phyloP scores from a whole-genome alignment of 2,113 vertebrate species.

The Oreochromis spilurus region DNA sequence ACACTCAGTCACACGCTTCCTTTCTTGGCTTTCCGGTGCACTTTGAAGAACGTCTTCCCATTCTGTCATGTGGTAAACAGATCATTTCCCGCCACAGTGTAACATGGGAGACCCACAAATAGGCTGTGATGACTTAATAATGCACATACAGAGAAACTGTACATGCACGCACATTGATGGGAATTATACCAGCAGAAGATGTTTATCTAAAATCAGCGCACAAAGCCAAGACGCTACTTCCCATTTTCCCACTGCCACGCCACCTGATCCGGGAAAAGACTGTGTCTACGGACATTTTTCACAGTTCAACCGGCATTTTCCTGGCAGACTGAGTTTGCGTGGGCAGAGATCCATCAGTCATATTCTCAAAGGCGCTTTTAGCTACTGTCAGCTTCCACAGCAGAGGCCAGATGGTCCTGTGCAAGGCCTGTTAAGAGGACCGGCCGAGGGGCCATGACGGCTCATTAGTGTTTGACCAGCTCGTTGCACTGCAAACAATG shows the following conservation, averaged over 20 bases:
- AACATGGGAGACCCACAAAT: background rate
- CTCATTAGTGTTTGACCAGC: slow-evolving; percentile 41
- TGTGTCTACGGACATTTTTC: slow-evolving; percentile 17
- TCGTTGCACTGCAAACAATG: slow-evolving; percentile 10
- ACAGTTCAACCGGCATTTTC: slow-evolving; percentile 37
- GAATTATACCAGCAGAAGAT: slow-evolving; percentile 54
- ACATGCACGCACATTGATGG: slow-evolving; percentile 16
- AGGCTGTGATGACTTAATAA: background rate
- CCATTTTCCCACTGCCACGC: slow-evolving; percentile 50
- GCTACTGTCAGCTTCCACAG: slow-evolving; percentile 25
- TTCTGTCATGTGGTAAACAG: slow-evolving; percentile 46
- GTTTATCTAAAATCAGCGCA: slow-evolving; percentile 50
- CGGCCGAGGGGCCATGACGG: slow-evolving; percentile 6
- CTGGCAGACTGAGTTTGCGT: slow-evolving; percentile 9
- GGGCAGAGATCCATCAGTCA: slow-evolving; percentile 45
- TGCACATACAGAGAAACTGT: background rate
- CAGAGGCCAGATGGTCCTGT: slow-evolving; percentile 37
- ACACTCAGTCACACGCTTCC: slow-evolving; percentile 18
- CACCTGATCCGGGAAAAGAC: slow-evolving; percentile 57
- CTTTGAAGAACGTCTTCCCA: slow-evolving; percentile 21
- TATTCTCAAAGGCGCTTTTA: slow-evolving; percentile 24
- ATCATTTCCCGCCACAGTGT: slow-evolving; percentile 29
- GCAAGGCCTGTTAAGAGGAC: background rate
- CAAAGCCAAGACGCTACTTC: slow-evolving; percentile 37
- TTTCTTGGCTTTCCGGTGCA: background rate